These are phyloP conservation scores for Euwallacea fornicatus DNA, from an alignment of 1,140 invertebrate species.

Conservation along the genomic window DNA sequence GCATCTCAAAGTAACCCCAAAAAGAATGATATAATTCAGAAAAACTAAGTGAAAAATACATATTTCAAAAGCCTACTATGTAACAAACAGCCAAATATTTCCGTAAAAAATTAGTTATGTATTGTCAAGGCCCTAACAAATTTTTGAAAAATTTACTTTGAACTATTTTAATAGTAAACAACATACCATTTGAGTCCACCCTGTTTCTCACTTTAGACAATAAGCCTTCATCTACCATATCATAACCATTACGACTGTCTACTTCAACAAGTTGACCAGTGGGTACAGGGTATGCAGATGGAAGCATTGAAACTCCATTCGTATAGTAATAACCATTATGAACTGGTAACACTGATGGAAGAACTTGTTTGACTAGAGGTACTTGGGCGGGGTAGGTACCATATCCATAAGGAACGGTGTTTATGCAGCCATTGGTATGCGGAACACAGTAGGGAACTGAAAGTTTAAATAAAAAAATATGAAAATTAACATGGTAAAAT, in stretches of 20 bases:
- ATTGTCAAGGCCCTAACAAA: too few relatives aligned
- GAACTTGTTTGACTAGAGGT: conserved; percentile 22
- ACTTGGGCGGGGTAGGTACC: conserved; percentile 48
- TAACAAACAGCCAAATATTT: too few relatives aligned
- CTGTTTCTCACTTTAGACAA: conserved; percentile 23
- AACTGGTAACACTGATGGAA: neutral
- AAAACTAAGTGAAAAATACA: neutral
- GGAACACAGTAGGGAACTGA: conserved; percentile 25
- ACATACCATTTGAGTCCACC: neutral
- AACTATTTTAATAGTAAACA: too few relatives aligned
- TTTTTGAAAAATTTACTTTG: too few relatives aligned
- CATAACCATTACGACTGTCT: conserved; percentile 58
- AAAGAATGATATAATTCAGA: neutral
- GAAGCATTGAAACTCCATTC: neutral
- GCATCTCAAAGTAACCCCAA: too few relatives aligned
- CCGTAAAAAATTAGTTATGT: too few relatives aligned
- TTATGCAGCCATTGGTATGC: conserved; percentile 34
- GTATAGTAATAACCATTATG: conserved; percentile 42
- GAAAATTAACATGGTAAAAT: too few relatives aligned
- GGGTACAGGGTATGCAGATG: conserved; percentile 48
- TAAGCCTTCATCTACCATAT: conserved; percentile 36
- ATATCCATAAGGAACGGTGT: conserved; percentile 31
- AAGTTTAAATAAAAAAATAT: conserved; percentile 1
- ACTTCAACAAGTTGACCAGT: conserved; percentile 72
- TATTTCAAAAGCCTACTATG: too few relatives aligned